Conservation (phyloP, 2,888 invertebrate species). For the Leucophora obtusa region DNA sequence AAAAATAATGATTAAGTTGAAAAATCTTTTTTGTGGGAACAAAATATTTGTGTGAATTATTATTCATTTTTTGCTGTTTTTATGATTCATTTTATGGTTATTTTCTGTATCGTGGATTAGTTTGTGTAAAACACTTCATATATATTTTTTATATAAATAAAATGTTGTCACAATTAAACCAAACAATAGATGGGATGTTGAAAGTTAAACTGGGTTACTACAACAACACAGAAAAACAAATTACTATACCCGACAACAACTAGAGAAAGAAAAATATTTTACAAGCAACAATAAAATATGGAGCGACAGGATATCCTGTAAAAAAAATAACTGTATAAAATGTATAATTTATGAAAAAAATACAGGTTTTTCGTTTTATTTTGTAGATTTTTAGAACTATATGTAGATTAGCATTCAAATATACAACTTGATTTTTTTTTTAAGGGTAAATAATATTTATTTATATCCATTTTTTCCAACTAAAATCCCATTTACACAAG, state of each 20-base stretch:
- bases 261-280: conserved; percentile 9
- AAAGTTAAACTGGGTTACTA: conserved; percentile 60
- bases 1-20: too few relatives aligned
- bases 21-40: too few relatives aligned
- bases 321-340: conserved; percentile 3
- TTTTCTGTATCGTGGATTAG: background rate
- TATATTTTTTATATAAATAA: conserved; percentile 30
- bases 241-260: conserved; percentile 27
- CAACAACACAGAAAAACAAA: conserved; percentile 38
- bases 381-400: background rate
- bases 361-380: background rate
- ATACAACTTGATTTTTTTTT: background rate
- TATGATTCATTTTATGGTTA: too few relatives aligned
- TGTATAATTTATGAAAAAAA: background rate
- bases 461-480: background rate
- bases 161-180: conserved; percentile 52
- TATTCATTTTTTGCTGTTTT: too few relatives aligned
- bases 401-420: conserved; percentile 28
- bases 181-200: conserved; percentile 52
- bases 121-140: background rate
- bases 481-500: background rate
- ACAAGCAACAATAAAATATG: conserved; percentile 16
- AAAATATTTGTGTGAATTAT: too few relatives aligned
- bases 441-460: conserved; percentile 31
- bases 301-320: conserved; percentile 61